Evolutionary conservation across 2,888 invertebrate species (phyloP), one percentile per base, ranked within the genome.

Genomic region (Globia sparganii): DNA sequence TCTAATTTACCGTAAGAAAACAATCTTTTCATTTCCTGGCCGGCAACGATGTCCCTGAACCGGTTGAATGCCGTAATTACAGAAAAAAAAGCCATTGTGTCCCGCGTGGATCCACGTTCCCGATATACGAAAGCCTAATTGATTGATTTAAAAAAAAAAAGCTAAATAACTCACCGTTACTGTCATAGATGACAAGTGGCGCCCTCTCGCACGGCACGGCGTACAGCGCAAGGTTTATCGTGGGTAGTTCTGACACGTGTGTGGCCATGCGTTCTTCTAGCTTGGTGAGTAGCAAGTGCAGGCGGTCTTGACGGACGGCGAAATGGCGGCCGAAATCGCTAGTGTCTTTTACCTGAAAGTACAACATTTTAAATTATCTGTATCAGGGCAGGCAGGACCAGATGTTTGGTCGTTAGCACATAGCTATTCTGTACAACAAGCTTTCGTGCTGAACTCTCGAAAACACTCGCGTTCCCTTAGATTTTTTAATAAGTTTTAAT

Each of bases 251-350:
- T 0, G 99, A 98, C 40, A 98, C 98, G 88, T 98, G 98, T 28
- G 98, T 98, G 80, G 98, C 99, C 56, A 99, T 97, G 94, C 99
- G 98, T 87, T 98, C 98, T 91, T 99, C 99, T 79, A 99, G 96
- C 0, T 98, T 98, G 0, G 99, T 99, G 71, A 99, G 98, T 64
- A 99, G 97, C 80, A 98, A 97, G 0, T 98, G 98, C 78, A 99
- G 96, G 37, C 98, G 97, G 34, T 98, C 97, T 87, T 98, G 97
- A 9, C 97, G 95, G 43, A 99, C 94, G 0, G 97, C 97, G 90
- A 96, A 98, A 88, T 97, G 97, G 4, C 97, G 97, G 0, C 97
- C 97, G 85, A 88, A 91, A 0, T 86, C 88, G 3, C 90, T 88
- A 0, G 37, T 68, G 86, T 94, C 94, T 76, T 90, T 90, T 4